Evolutionary conservation across 2,888 invertebrate species (phyloP), one percentile per base, ranked within the genome.

Genomic region (Mythimna impura): DNA sequence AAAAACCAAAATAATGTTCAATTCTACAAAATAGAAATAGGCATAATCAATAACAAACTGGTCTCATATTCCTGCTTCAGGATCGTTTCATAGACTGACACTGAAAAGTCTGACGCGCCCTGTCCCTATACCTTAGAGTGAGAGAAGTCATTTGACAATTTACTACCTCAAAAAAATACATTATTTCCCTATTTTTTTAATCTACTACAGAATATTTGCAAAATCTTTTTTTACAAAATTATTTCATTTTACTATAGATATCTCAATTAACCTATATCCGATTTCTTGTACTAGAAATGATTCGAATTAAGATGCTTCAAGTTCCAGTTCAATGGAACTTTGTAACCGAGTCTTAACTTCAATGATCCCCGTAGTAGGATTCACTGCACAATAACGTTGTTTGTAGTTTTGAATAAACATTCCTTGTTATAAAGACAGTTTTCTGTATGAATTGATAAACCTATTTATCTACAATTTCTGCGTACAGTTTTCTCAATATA

Each of bases 361-460:
- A 20, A 54, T 77, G 5, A 30, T 20, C 17, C 8, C 30, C 3
- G 12, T 34, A 17, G 22, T 58, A 54, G 64, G 17, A 54, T 74
- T 65, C 34, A 71, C 52, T 62, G 64, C 47, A 66, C 65, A 74
- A 61, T 55, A 65, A 43, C 54, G 57, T 57, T 25, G 30, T 79
- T 70, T 14, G 34, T 54, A 66, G 55, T 71, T 67, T 20, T 61
- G 58, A 70, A 76, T 63, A 73, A 68, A 68, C 22, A 76, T 73
- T 43, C 2, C 66, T 68, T 64, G 71, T 52, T 72, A 75, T 30
- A 36, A 61, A 69, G 30, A 54, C 14, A 22, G 14, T 25, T 40
- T 47, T 52, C 54, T 47, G 0, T 17, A 57, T 58, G 40, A 57
- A 40, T 22, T 55, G 14, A 47, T 47, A 36, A 71, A 62, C 7